Percentiles rank a stretch among this genome's conserved stretches.
phyloP scores from a whole-genome alignment of 2,113 vertebrate genomes.

The Globicephala melas region DNA sequence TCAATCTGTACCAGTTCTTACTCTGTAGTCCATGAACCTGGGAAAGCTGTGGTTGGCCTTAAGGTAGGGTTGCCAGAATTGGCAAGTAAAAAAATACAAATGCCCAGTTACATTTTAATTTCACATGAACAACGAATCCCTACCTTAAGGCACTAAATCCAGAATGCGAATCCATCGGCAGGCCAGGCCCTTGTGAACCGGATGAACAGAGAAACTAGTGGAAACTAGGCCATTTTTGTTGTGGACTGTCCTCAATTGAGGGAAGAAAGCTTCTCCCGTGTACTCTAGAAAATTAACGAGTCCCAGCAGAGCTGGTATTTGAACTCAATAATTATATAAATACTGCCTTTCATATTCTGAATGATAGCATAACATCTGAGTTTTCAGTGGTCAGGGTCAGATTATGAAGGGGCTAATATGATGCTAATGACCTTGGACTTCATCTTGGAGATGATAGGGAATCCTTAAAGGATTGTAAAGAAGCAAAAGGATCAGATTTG shows the following conservation, averaged over 20 bases:
- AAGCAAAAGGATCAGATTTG: constrained; percentile 11
- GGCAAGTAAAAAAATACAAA: background rate
- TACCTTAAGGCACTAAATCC: background rate
- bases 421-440: background rate
- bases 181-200: background rate
- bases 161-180: background rate
- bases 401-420: background rate
- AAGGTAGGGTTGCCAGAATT: background rate
- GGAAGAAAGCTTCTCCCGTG: background rate
- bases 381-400: background rate
- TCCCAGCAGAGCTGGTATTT: background rate
- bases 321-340: background rate
- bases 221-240: constrained; percentile 26
- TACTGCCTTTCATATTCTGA: background rate
- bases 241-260: background rate
- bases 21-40: background rate
- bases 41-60: background rate
- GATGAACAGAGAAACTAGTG: background rate
- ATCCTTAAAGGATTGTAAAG: background rate
- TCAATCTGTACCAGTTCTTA: background rate
- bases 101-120: background rate
- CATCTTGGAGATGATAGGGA: background rate
- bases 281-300: background rate
- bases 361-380: background rate
- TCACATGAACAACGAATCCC: background rate